Evolutionary conservation across 2,797 vertebrate genomes (phyloP), one percentile per base, ranked within the genome.

Genomic region (Morus bassanus): DNA sequence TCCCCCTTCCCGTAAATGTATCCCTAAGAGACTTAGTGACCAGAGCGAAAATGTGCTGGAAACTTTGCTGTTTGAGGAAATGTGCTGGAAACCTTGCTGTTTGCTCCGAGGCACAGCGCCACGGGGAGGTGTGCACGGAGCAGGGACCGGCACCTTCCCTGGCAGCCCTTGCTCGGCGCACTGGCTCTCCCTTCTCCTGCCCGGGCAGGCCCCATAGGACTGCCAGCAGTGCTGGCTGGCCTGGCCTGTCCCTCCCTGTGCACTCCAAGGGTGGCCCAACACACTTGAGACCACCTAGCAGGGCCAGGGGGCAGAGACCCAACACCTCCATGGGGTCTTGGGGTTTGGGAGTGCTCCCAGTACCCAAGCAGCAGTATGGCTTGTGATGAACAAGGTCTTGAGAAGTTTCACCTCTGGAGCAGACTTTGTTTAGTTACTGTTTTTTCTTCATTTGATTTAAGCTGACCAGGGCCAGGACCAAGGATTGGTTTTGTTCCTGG

Each of bases 281-380:
- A 4, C 16, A 0, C 21, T 2, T 9, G 59, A 57, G 41, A 51
- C 13, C 14, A 0, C 13, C 18, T 11, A 4, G 21, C 17, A 60
- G 15, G 19, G 39, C 15, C 35, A 22, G 37, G 19, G 30, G 39
- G 45, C 82, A 64, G 54, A 39, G 24, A 50, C 12, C 17, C 53
- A 54, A 3, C 7, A 4, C 6, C 22, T 45, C 39, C 56, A 1
- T 1, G 48, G 50, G 18, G 13, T 39, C 28, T 10, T 8, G 28
- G 46, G 23, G n/a, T 22, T 11, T 30, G 54, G 46, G 37, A 16
- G 24, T 1, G 2, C 51, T n/a, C 23, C 19, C 0, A 0, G 60
- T 27, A 18, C 56, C 57, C 31, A 4, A 24, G 48, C 63, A 51
- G 41, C 2, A 2, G 24, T n/a, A 7, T 16, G 23, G 50, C 18